phyloP scores from a whole-genome alignment of 2,888 invertebrate species.

The Diogma glabrata region DNA sequence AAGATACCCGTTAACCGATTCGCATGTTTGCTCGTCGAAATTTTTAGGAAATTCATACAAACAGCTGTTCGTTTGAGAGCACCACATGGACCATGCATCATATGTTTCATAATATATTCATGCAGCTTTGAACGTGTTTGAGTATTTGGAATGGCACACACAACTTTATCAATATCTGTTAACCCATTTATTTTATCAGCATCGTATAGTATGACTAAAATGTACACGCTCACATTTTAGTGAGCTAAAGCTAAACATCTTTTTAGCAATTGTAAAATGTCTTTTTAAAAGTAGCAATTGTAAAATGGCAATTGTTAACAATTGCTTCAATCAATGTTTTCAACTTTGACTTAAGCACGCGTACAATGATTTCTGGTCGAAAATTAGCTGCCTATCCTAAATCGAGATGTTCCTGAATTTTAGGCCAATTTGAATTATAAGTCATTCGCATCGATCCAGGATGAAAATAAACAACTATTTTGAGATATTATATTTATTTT shows the following conservation, averaged over 20 bases:
- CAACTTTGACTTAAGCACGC: not conserved
- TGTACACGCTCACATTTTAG: too few species aligned
- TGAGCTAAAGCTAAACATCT: not conserved
- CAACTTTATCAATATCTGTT: not conserved
- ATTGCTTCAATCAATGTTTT: not conserved
- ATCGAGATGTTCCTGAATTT: constrained; percentile 11
- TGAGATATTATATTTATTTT: too few species aligned
- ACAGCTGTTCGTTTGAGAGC: constrained; percentile 15
- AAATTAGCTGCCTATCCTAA: not conserved
- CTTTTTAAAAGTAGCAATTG: not conserved
- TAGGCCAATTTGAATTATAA: constrained; percentile 16
- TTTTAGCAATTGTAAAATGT: not conserved
- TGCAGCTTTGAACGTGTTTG: not conserved
- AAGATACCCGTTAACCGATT: constrained; percentile 24
- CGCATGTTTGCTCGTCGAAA: too few species aligned
- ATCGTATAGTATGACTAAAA: not conserved
- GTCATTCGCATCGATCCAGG: too few species aligned
- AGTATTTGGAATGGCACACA: not conserved
- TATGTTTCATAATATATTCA: not conserved
- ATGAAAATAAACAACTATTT: too few species aligned
- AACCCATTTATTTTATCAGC: not conserved
- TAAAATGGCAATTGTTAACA: too few species aligned
- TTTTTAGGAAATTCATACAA: too few species aligned
- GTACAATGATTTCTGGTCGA: not conserved
- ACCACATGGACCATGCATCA: accelerated